phyloP scores from a whole-genome alignment of 1,140 invertebrate species.

The Brachionus sp. region DNA sequence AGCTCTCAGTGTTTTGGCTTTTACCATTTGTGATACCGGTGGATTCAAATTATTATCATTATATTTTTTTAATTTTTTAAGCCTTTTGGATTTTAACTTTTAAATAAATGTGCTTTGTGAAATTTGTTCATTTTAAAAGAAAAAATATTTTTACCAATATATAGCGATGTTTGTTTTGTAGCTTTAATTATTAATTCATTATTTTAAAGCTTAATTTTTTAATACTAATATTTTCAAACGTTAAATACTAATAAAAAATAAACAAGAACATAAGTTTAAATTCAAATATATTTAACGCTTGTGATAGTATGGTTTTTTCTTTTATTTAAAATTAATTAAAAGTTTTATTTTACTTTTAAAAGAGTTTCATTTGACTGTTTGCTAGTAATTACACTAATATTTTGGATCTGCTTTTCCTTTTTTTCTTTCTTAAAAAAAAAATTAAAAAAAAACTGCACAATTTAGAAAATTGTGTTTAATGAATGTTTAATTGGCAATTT shows the following conservation, averaged over 20 bases:
- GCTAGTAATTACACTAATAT: background rate
- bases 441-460: background rate
- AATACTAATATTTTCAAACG: background rate
- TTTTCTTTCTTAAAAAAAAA: constrained; percentile 15
- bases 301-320: background rate
- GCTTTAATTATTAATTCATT: background rate
- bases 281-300: background rate
- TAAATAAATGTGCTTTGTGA: background rate
- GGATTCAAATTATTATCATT: background rate
- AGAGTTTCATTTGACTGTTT: constrained; percentile 35
- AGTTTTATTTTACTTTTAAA: background rate
- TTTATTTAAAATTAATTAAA: background rate
- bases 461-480: background rate
- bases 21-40: background rate
- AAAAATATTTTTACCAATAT: constrained; percentile 14
- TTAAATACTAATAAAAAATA: background rate
- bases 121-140: background rate
- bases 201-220: background rate
- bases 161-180: constrained; percentile 33
- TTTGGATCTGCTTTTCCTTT: background rate
- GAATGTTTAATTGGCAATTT: background rate
- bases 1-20: background rate
- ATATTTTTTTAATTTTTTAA: background rate
- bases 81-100: constrained; percentile 8
- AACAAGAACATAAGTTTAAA: no score